Evolutionary conservation across 2,888 invertebrate genomes (phyloP).

Genomic region (Aphidius colemani): DNA sequence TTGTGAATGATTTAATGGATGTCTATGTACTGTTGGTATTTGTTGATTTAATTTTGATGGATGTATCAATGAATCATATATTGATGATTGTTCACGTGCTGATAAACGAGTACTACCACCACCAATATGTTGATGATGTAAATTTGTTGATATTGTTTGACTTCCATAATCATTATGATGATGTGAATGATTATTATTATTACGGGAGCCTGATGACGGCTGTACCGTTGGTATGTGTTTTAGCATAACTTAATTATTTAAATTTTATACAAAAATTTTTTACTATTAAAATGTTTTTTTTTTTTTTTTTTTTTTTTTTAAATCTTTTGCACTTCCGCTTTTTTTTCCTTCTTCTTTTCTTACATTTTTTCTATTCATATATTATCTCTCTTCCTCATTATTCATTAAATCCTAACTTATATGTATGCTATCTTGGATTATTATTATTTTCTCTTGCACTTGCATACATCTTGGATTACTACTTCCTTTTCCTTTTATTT

Average conservation of each 20-base stretch:
- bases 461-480: not conserved
- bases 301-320: slow-evolving; percentile 1
- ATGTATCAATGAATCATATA: slow-evolving; percentile 50
- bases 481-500: not conserved
- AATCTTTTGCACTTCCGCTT: slow-evolving; percentile 7
- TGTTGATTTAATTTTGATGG: slow-evolving; percentile 14
- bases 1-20: slow-evolving; percentile 56
- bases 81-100: slow-evolving; percentile 40
- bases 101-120: slow-evolving; percentile 26
- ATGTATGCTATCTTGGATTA: not conserved
- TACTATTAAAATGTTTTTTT: slow-evolving; percentile 14
- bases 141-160: slow-evolving; percentile 26
- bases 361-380: not conserved
- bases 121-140: slow-evolving; percentile 34
- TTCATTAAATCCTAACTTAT: not conserved
- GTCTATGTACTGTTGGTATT: slow-evolving; percentile 50
- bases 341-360: slow-evolving; percentile 3
- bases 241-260: slow-evolving; percentile 64
- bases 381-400: not conserved
- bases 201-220: slow-evolving; percentile 62
- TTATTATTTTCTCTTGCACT: slow-evolving; percentile 6
- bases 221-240: slow-evolving; percentile 71
- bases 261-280: slow-evolving; percentile 9
- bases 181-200: slow-evolving; percentile 24
- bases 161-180: slow-evolving; percentile 22